Evolutionary conservation across 92 coral and sea anemone species (phyloP).

Genomic region (Porites lobata): DNA sequence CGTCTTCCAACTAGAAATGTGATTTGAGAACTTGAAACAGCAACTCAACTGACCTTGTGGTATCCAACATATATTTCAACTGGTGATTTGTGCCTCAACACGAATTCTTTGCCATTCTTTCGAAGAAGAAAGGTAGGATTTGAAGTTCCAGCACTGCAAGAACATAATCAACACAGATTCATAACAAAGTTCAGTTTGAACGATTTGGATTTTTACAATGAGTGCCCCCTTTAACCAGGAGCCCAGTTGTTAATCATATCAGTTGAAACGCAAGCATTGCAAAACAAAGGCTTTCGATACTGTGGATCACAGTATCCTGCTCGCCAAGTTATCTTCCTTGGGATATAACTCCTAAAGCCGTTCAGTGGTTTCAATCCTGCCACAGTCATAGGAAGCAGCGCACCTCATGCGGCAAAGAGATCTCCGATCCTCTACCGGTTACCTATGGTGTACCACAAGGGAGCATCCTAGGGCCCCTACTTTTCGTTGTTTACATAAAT

Average conservation of each 20-base stretch:
- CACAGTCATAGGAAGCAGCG: no score
- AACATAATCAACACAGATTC: not conserved
- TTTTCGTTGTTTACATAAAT: no score
- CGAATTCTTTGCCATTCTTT: constrained; percentile 48
- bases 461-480: no score
- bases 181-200: not conserved
- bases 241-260: not conserved
- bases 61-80: constrained; percentile 12
- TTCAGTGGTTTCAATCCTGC: no score
- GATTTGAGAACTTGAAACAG: not conserved
- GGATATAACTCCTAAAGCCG: no score
- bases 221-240: not conserved
- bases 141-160: constrained; percentile 38
- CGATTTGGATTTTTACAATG: not conserved
- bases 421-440: no score
- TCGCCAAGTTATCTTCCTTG: no score
- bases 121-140: constrained; percentile 35
- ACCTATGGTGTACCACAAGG: no score
- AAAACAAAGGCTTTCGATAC: no score
- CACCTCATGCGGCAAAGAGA: no score
- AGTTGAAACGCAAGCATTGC: no score
- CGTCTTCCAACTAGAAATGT: not conserved
- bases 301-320: no score
- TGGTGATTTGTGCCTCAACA: constrained; percentile 30
- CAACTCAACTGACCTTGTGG: constrained; percentile 15